phyloP scores from a whole-genome alignment of 2,888 invertebrate genomes.

The Branchipolynoe longqiensis region DNA sequence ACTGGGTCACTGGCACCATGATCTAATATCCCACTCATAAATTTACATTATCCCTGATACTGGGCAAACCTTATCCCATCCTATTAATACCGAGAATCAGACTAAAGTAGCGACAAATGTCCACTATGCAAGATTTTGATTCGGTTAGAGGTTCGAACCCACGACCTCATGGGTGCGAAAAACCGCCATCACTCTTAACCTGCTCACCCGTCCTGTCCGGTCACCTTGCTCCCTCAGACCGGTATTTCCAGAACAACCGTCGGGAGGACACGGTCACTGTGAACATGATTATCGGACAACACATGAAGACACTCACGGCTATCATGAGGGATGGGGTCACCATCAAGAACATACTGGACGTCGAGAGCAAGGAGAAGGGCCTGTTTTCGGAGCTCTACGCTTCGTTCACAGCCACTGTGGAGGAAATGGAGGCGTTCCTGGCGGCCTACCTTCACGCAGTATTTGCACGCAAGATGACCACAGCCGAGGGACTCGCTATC shows the following conservation, averaged over 20 bases:
- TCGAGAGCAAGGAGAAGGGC: slow-evolving; percentile 80
- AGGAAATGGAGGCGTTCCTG: slow-evolving; percentile 79
- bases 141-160: too few species aligned
- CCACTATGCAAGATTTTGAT: too few species aligned
- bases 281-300: slow-evolving; percentile 74
- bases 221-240: too few species aligned
- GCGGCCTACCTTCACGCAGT: slow-evolving; percentile 79
- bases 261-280: slow-evolving; percentile 79
- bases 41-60: too few species aligned
- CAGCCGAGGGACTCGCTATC: slow-evolving; percentile 77
- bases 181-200: too few species aligned
- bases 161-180: too few species aligned
- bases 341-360: slow-evolving; percentile 80
- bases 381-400: slow-evolving; percentile 79
- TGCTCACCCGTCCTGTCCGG: too few species aligned
- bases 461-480: slow-evolving; percentile 79
- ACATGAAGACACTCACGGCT: slow-evolving; percentile 74
- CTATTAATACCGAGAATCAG: too few species aligned
- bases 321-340: slow-evolving; percentile 76
- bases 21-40: too few species aligned
- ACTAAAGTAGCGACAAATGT: too few species aligned
- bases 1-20: too few species aligned
- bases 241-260: slow-evolving; percentile 63
- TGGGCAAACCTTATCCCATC: too few species aligned
- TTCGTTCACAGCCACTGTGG: slow-evolving; percentile 74